phyloP scores from a whole-genome alignment of 1,140 invertebrate species.

The Muscidifurax raptorellus region DNA sequence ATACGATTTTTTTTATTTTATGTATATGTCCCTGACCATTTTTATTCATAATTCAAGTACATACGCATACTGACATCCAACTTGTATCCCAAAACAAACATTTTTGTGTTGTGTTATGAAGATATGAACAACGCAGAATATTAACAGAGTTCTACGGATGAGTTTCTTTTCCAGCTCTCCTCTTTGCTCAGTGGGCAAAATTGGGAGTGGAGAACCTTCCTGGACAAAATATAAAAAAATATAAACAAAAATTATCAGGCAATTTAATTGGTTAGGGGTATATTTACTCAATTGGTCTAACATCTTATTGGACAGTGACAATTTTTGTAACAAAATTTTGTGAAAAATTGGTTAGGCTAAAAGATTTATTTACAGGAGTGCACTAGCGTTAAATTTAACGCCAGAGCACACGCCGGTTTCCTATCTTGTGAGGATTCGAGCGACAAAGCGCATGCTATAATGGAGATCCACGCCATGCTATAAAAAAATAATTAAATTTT shows the following conservation, averaged over 20 bases:
- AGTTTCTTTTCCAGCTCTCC: slow-evolving; percentile 87
- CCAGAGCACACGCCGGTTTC: slow-evolving; percentile 70
- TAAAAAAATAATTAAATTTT: slow-evolving; percentile 56
- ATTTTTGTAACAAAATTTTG: slow-evolving; percentile 74
- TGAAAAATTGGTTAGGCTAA: slow-evolving; percentile 71
- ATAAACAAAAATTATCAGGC: slow-evolving; percentile 61
- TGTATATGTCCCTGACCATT: slow-evolving; percentile 72
- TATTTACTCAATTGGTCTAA: slow-evolving; percentile 69
- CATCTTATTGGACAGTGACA: slow-evolving; percentile 71
- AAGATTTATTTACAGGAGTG: slow-evolving; percentile 74
- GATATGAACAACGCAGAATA: slow-evolving; percentile 39
- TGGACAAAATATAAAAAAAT: slow-evolving; percentile 61
- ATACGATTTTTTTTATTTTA: slow-evolving; percentile 51
- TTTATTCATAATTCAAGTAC: slow-evolving; percentile 67
- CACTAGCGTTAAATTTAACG: slow-evolving; percentile 60
- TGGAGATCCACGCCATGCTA: slow-evolving; percentile 67
- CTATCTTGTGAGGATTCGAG: slow-evolving; percentile 75
- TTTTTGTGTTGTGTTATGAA: slow-evolving; percentile 47
- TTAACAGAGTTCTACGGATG: slow-evolving; percentile 71
- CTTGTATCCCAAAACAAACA: slow-evolving; percentile 59
- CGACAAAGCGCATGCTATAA: slow-evolving; percentile 74
- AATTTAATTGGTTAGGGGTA: slow-evolving; percentile 73
- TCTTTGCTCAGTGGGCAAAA: slow-evolving; percentile 88
- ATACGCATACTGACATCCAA: slow-evolving; percentile 67
- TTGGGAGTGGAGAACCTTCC: slow-evolving; percentile 78